Percentiles rank a stretch among this genome's conserved stretches.
Evolutionary conservation across 2,888 invertebrate genomes (phyloP).

Genomic region (Hanleya hanleyi): DNA sequence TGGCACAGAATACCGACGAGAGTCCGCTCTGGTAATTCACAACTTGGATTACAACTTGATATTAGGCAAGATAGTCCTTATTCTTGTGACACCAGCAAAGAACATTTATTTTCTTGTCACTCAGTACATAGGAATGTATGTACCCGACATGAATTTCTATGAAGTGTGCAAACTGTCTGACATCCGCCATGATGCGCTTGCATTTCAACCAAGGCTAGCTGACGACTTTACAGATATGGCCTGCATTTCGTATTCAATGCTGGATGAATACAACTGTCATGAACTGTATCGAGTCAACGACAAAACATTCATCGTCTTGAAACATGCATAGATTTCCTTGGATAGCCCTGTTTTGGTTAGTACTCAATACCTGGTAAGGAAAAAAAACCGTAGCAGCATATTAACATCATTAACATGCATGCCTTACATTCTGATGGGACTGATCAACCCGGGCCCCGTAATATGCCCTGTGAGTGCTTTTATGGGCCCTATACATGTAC

Average conservation of each 20-base stretch:
- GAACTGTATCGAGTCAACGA: not conserved
- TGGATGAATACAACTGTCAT: not conserved
- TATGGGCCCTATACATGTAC: no score
- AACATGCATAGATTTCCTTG: not conserved
- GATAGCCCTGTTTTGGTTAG: not conserved
- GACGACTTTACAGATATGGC: not conserved
- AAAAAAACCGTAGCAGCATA: no score
- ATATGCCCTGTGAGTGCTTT: no score
- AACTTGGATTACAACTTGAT: not conserved
- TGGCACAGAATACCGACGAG: not conserved
- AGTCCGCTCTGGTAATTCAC: not conserved
- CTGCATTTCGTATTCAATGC: not conserved
- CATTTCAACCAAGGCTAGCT: not conserved
- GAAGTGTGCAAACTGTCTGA: not conserved
- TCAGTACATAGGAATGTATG: slow-evolving; percentile 3
- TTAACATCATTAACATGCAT: no score
- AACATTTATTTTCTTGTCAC: not conserved
- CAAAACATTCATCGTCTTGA: not conserved
- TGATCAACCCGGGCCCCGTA: no score
- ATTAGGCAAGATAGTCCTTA: not conserved
- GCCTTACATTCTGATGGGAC: no score
- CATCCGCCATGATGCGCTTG: not conserved
- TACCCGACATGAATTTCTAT: slow-evolving; percentile 1
- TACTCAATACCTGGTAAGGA: no score
- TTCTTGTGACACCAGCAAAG: slow-evolving; percentile 4